phyloP scores from a whole-genome alignment of 2,888 invertebrate species.

The Chesias legatella region DNA sequence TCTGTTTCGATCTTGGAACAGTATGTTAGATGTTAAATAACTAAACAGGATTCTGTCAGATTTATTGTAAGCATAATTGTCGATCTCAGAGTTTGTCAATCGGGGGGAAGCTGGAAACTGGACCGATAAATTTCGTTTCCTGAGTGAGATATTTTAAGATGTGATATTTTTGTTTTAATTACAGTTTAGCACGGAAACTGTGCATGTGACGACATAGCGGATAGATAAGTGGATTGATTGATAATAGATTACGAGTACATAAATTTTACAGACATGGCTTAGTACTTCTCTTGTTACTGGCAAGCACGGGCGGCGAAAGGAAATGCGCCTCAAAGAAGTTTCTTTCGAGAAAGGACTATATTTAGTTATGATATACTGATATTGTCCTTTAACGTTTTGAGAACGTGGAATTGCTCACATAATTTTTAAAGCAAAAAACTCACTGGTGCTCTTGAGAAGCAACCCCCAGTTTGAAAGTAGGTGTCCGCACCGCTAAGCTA shows the following conservation, averaged over 20 bases:
- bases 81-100: slow-evolving; percentile 15
- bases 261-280: too few relatives aligned
- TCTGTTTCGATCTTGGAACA: slow-evolving; percentile 29
- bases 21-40: slow-evolving; percentile 29
- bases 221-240: background rate
- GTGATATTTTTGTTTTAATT: slow-evolving; percentile 12
- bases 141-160: slow-evolving; percentile 11
- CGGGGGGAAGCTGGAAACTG: slow-evolving; percentile 14
- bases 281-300: too few relatives aligned
- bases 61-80: slow-evolving; percentile 18
- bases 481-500: too few relatives aligned
- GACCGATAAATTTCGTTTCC: slow-evolving; percentile 17
- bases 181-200: slow-evolving; percentile 11
- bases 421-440: too few relatives aligned
- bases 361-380: too few relatives aligned
- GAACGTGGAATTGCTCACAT: too few relatives aligned
- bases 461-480: too few relatives aligned
- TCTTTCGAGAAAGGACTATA: too few relatives aligned
- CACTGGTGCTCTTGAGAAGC: too few relatives aligned
- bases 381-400: too few relatives aligned
- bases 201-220: background rate
- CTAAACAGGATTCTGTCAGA: slow-evolving; percentile 29
- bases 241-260: background rate
- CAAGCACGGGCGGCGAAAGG: too few relatives aligned
- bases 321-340: too few relatives aligned